phyloP scores from a whole-genome alignment of 2,888 invertebrate species.

The Thera britannica region DNA sequence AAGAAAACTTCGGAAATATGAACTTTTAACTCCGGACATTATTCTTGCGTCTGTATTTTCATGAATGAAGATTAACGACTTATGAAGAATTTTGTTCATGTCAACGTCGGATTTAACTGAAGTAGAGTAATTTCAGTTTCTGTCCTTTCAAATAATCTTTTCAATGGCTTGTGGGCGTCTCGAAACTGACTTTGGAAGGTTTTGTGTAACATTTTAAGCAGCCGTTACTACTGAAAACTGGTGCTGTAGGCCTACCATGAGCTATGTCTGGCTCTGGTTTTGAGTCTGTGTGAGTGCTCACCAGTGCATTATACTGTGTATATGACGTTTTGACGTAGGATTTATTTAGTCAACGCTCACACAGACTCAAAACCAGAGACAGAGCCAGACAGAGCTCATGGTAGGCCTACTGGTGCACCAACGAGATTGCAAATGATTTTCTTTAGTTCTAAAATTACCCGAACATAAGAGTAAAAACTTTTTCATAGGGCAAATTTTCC shows the following conservation, averaged over 20 bases:
- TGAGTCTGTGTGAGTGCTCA: too few relatives aligned
- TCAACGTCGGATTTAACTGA: conserved; percentile 26
- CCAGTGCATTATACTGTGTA: too few relatives aligned
- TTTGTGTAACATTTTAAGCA: not conserved
- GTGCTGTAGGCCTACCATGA: too few relatives aligned
- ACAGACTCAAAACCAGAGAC: too few relatives aligned
- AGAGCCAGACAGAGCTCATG: too few relatives aligned
- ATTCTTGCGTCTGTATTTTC: conserved; percentile 39
- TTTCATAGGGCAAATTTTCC: too few relatives aligned
- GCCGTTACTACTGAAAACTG: not conserved
- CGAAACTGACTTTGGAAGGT: not conserved
- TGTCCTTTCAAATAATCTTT: conserved; percentile 5
- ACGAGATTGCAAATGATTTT: too few relatives aligned
- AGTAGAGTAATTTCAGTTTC: conserved; percentile 28
- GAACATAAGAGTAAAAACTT: too few relatives aligned
- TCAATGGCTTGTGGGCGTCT: not conserved
- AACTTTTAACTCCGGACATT: conserved; percentile 40
- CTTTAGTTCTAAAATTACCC: too few relatives aligned
- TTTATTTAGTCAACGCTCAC: too few relatives aligned
- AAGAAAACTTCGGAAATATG: conserved; percentile 37
- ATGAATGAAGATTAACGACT: conserved; percentile 40
- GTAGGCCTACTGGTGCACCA: not conserved
- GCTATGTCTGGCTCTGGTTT: too few relatives aligned
- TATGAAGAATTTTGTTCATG: conserved; percentile 29
- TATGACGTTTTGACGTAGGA: too few relatives aligned